phyloP scores from a whole-genome alignment of 2,113 vertebrate species.

The Dipodomys merriami region DNA sequence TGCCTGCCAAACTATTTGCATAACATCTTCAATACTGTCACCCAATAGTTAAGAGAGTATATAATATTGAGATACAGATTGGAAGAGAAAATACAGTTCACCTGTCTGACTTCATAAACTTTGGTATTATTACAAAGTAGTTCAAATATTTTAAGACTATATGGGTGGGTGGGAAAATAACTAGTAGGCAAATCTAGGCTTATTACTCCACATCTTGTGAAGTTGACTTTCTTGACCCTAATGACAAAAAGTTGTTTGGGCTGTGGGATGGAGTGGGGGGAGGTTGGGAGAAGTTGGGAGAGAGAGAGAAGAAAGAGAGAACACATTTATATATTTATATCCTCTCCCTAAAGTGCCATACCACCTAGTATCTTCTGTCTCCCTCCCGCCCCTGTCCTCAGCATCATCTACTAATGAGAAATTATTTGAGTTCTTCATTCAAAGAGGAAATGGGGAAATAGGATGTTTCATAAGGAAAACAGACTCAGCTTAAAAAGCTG shows the following conservation, averaged over 20 bases:
- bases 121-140: background rate
- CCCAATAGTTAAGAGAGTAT: background rate
- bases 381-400: background rate
- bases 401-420: background rate
- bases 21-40: background rate
- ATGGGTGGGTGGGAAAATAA: background rate
- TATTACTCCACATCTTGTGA: background rate
- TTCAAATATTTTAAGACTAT: slow-evolving; percentile 9
- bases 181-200: background rate
- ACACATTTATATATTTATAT: background rate
- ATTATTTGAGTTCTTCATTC: too few species aligned
- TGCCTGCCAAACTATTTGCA: background rate
- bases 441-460: background rate
- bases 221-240: background rate
- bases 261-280: background rate
- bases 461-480: background rate
- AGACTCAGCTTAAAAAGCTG: background rate
- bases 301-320: background rate
- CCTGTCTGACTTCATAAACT: background rate
- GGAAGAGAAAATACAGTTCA: background rate
- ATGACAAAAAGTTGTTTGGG: background rate
- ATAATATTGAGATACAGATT: background rate
- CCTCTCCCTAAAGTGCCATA: background rate
- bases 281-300: too few species aligned
- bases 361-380: background rate